Conservation (phyloP, 2,797 vertebrate genomes). For the Telmatherina bonti region DNA sequence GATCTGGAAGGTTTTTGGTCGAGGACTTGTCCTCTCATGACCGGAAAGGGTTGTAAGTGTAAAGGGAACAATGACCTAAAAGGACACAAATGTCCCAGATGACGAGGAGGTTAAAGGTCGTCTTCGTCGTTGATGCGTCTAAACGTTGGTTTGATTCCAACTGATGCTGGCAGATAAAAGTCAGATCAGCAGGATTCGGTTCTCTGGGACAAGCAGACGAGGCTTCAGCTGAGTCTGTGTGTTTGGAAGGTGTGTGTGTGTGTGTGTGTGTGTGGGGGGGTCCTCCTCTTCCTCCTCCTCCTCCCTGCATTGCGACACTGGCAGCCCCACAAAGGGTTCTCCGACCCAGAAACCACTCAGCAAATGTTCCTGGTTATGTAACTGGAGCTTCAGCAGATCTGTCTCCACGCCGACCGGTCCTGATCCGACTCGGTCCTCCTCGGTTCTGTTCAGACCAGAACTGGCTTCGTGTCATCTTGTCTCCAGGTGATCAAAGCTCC, state of each 20-base stretch:
- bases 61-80: too few species aligned
- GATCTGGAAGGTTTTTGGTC: too few species aligned
- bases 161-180: conserved; percentile 7
- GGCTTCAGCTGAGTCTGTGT: background rate
- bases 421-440: too few species aligned
- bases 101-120: too few species aligned
- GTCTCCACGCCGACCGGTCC: background rate
- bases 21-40: too few species aligned
- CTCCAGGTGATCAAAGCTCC: too few species aligned
- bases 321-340: conserved; percentile 61
- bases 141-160: conserved; percentile 6
- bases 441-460: too few species aligned
- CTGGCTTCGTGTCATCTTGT: too few species aligned
- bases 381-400: conserved; percentile 28
- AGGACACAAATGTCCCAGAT: too few species aligned
- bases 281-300: conserved; percentile 12
- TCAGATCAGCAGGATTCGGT: conserved; percentile 43
- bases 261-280: too few species aligned
- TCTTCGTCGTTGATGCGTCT: too few species aligned
- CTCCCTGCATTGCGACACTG: conserved; percentile 80
- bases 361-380: conserved; percentile 58
- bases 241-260: conserved; percentile 34
- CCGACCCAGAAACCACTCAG: conserved; percentile 65
- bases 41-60: too few species aligned
- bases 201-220: conserved; percentile 20